A percentile compares a stretch with the other conserved stretches of the same genome.
phyloP scores from a whole-genome alignment of 2,888 invertebrate genomes.

The Deroplatys truncata region DNA sequence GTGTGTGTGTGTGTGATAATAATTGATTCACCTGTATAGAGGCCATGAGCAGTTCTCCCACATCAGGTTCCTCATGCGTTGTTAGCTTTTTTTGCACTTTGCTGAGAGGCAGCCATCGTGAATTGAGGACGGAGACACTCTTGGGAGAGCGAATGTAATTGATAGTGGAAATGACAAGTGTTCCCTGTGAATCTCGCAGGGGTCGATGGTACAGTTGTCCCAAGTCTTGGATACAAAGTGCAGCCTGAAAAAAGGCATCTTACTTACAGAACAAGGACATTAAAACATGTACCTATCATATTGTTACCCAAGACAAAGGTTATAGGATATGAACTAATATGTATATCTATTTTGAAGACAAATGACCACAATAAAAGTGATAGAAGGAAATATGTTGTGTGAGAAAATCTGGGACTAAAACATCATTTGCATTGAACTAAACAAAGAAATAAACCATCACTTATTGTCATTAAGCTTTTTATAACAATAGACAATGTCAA shows the following conservation, averaged over 20 bases:
- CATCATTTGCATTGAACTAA: too few relatives aligned
- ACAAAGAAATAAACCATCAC: too few relatives aligned
- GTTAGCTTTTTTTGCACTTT: constrained; percentile 77
- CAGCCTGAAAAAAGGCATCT: constrained; percentile 56
- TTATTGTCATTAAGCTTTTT: too few relatives aligned
- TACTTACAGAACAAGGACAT: background rate
- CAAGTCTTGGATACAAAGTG: constrained; percentile 86
- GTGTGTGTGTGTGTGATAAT: background rate
- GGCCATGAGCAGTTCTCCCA: constrained; percentile 78
- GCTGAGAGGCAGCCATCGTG: constrained; percentile 86
- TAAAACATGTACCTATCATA: background rate
- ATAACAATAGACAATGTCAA: too few relatives aligned
- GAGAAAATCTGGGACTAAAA: too few relatives aligned
- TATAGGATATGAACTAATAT: background rate
- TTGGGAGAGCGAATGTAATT: constrained; percentile 78
- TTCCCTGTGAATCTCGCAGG: constrained; percentile 82
- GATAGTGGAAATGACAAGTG: constrained; percentile 84
- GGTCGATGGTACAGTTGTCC: constrained; percentile 94
- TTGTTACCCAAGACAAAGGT: background rate
- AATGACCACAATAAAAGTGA: too few relatives aligned
- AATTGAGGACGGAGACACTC: constrained; percentile 81
- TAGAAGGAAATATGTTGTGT: too few relatives aligned
- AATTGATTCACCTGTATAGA: constrained; percentile 64
- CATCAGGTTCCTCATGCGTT: constrained; percentile 68
- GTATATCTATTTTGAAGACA: too few relatives aligned